Conservation (phyloP, 2,113 vertebrate genomes). For the Cyanoramphus novaezelandiae region DNA sequence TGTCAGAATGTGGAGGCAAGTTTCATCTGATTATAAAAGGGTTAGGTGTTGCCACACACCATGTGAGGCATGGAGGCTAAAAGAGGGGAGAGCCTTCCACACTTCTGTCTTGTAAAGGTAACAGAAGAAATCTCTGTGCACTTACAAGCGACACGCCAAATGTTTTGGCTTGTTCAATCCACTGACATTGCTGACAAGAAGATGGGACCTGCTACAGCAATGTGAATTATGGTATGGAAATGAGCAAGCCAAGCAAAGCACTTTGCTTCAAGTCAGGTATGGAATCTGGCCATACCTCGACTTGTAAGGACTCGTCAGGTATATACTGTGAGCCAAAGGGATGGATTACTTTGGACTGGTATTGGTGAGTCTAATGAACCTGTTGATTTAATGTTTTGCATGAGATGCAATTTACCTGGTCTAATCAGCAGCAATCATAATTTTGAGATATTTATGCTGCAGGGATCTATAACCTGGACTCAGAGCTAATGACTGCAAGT, state of each 20-base stretch:
- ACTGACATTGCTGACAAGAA: background rate
- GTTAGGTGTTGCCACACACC: background rate
- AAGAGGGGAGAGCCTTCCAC: background rate
- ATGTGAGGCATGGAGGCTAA: background rate
- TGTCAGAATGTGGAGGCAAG: constrained; percentile 93
- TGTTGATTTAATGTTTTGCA: background rate
- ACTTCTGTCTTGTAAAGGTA: background rate
- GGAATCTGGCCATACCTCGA: background rate
- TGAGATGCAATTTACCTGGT: background rate
- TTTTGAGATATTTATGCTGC: background rate
- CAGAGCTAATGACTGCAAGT: background rate
- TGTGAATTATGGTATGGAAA: background rate
- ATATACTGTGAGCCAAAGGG: background rate
- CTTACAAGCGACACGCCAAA: background rate
- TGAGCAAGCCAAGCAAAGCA: background rate
- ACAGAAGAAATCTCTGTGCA: background rate
- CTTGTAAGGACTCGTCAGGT: background rate
- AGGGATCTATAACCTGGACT: background rate
- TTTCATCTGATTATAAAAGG: background rate
- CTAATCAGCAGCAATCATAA: background rate
- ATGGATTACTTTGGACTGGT: background rate
- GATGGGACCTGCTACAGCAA: background rate
- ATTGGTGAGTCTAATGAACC: background rate
- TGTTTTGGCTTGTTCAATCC: background rate
- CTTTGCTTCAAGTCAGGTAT: background rate